These are phyloP conservation scores for Lycocerus yunnanus DNA, from an alignment of 2,888 invertebrate species.

Conservation along the genomic window DNA sequence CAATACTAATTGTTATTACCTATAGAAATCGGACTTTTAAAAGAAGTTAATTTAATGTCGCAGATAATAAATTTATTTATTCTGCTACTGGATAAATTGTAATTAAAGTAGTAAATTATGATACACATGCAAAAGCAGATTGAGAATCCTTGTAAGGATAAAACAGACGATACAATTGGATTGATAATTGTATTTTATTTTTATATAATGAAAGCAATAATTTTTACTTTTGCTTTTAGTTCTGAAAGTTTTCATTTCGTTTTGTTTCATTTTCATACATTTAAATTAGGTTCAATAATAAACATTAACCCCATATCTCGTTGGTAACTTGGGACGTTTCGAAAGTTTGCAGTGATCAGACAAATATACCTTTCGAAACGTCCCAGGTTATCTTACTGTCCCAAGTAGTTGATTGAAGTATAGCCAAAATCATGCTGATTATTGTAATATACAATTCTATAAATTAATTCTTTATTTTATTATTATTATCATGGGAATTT, in stretches of 20 bases:
- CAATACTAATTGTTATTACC: neutral
- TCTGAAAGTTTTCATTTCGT: too few relatives aligned
- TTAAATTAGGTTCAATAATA: too few relatives aligned
- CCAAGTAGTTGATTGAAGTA: too few relatives aligned
- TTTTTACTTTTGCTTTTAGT: neutral
- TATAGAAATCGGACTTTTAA: neutral
- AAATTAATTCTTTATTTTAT: too few relatives aligned
- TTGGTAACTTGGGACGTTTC: too few relatives aligned
- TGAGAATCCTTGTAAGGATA: slow-evolving; percentile 24
- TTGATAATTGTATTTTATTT: neutral
- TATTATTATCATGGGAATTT: neutral
- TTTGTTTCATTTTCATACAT: too few relatives aligned
- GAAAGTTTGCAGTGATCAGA: too few relatives aligned
- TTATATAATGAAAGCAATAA: neutral
- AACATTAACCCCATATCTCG: too few relatives aligned
- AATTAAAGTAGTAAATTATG: slow-evolving; percentile 14
- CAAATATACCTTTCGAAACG: too few relatives aligned
- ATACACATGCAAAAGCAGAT: slow-evolving; percentile 24
- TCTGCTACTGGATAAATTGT: neutral
- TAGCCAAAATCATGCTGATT: too few relatives aligned
- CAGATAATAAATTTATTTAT: neutral
- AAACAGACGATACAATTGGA: slow-evolving; percentile 19
- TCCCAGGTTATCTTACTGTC: too few relatives aligned
- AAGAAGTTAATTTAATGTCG: neutral
- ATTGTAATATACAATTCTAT: too few relatives aligned